Conservation (phyloP, 2,113 vertebrate genomes). For the Sylvilagus bachmani region DNA sequence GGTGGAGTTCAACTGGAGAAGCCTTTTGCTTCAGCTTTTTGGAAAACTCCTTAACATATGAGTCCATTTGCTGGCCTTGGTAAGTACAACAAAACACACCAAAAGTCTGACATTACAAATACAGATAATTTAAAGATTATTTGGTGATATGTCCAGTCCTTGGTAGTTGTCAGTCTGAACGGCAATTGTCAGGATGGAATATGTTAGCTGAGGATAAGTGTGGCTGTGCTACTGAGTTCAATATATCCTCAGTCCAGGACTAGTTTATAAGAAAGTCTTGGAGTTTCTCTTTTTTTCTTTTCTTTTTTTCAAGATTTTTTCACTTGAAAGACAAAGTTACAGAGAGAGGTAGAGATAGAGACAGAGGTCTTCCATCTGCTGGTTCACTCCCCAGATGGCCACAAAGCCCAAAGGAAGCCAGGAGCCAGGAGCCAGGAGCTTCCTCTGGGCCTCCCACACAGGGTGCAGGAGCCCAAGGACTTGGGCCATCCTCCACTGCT, state of each 20-base stretch:
- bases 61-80: neutral
- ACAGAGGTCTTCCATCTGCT: too few relatives aligned
- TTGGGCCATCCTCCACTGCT: too few relatives aligned
- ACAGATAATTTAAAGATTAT: constrained; percentile 33
- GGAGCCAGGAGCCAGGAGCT: too few relatives aligned
- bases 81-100: neutral
- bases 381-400: too few relatives aligned
- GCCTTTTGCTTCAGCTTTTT: neutral
- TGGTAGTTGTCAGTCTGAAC: constrained; percentile 16
- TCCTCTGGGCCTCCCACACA: too few relatives aligned
- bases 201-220: neutral
- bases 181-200: neutral
- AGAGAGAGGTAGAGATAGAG: too few relatives aligned
- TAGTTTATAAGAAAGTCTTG: neutral
- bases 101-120: constrained; percentile 15
- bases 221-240: neutral
- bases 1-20: neutral
- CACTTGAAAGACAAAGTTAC: too few relatives aligned
- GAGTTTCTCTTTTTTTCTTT: neutral
- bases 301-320: too few relatives aligned
- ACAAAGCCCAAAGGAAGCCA: too few relatives aligned
- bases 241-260: neutral
- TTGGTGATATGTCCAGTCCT: neutral
- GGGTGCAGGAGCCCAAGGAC: too few relatives aligned
- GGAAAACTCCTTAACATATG: constrained; percentile 41